Base-by-base conservation (phyloP, 2,113 vertebrate species). In the Psilopsiagon aurifrons region DNA sequence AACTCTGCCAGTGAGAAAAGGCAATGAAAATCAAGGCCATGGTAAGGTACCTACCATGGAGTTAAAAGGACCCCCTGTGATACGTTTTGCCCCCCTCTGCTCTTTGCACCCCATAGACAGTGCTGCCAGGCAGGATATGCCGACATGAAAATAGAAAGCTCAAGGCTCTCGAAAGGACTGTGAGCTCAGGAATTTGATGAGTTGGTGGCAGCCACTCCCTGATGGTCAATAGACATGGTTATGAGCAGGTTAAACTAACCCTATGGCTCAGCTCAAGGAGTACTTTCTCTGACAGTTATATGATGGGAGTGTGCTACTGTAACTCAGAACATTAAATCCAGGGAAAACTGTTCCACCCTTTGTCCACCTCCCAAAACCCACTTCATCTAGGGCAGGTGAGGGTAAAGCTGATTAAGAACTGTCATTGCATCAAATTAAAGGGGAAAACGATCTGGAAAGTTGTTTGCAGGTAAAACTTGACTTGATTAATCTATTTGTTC, bases 381-480 rank as follows among this genome's bases (percentile, higher is more conserved):
- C 95, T 95, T 96, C 94, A 94, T 96, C 84, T 88, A 73, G 20
- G 62, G 94, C 87, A 91, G 92, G 82, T 76, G 85, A 95, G 67
- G 57, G 74, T 41, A 91, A 85, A 95, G 62, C 94, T 91, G 93
- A 91, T 95, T 95, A 95, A 95, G 84, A 69, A 23, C 51, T 87
- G 93, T 82, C 94, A 79, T 8, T 73, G 70, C 70, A 52, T 41
- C 74, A 57, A 82, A 91, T 95, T 94, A 95, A 94, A 96, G 77
- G 86, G 55, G 93, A 89, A 93, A 95, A 95, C 10, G 7, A 92
- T 89, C 89, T 87, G 74, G 84, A 94, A 89, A 97, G 89, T 20
- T 95, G 90, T 95, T 94, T 97, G 77, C 81, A 68, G 89, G 79
- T 89, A 95, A 89, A 94, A 82, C 47, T 80, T 49, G 67, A 73